A percentile compares a stretch with the other conserved stretches of the same genome.
Evolutionary conservation across 23 tunicate genomes (phyloP).

Genomic region (Styela plicata): DNA sequence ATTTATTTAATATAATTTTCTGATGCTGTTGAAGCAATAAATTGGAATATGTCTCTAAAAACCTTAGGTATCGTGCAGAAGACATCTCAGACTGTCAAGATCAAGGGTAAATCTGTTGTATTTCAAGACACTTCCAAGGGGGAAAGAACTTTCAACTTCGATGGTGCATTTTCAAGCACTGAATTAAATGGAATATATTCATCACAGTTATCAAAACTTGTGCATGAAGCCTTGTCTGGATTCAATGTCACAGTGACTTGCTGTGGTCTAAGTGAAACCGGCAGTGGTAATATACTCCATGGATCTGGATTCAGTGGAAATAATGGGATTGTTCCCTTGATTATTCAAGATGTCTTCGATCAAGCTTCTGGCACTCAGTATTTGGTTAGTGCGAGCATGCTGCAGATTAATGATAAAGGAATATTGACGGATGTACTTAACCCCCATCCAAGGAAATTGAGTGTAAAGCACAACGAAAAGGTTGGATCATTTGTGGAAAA

Average conservation of each 20-base stretch:
- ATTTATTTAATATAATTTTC: no score
- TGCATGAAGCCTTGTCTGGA: constrained; percentile 21
- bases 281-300: background rate
- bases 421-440: constrained; percentile 3
- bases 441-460: constrained; percentile 9
- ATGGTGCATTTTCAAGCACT: background rate
- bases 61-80: background rate
- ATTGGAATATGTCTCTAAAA: background rate
- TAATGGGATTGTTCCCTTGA: constrained; percentile 8
- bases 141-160: constrained; percentile 5
- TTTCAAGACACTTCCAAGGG: background rate
- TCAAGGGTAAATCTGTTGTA: background rate
- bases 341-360: constrained; percentile 6
- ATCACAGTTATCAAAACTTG: background rate
- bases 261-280: constrained; percentile 3
- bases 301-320: constrained; percentile 10
- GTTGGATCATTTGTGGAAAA: constrained; percentile 5
- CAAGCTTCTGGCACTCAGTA: background rate
- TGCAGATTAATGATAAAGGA: constrained; percentile 3
- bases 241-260: constrained; percentile 6
- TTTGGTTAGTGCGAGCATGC: background rate
- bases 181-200: background rate
- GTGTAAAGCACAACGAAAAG: background rate
- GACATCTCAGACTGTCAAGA: background rate
- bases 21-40: background rate